Evolutionary conservation across 2,797 vertebrate species (phyloP).

Genomic region (Calcarius lapponicus): DNA sequence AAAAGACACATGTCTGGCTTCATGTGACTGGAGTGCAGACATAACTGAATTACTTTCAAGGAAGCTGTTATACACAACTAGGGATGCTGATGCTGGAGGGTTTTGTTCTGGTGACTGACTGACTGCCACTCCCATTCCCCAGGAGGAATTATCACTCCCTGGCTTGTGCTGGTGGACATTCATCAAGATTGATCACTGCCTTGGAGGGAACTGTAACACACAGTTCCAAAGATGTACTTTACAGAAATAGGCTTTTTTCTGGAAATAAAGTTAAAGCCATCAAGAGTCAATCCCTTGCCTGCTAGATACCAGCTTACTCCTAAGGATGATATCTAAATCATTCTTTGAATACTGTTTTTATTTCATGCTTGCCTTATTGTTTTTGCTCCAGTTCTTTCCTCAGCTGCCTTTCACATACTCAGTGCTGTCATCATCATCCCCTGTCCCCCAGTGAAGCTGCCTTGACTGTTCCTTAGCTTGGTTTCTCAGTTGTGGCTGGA

Average conservation of each 20-base stretch:
- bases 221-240: not conserved
- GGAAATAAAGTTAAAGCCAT: conserved; percentile 10
- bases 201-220: not conserved
- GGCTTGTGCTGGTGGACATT: not conserved
- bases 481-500: not conserved
- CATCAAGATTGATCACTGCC: not conserved
- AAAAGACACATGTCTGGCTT: not conserved
- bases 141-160: not conserved
- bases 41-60: not conserved
- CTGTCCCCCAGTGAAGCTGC: not conserved
- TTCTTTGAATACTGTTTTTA: not conserved
- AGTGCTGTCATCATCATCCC: accelerated
- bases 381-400: conserved; percentile 7
- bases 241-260: not conserved
- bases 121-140: not conserved
- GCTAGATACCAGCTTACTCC: not conserved
- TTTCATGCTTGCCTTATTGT: not conserved
- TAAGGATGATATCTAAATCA: not conserved
- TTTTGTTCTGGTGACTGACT: not conserved
- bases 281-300: not conserved
- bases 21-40: not conserved
- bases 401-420: not conserved
- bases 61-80: not conserved
- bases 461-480: not conserved
- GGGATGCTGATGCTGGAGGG: not conserved